Base-by-base conservation (phyloP, 2,888 invertebrate species). In the Xylophagus ater region DNA sequence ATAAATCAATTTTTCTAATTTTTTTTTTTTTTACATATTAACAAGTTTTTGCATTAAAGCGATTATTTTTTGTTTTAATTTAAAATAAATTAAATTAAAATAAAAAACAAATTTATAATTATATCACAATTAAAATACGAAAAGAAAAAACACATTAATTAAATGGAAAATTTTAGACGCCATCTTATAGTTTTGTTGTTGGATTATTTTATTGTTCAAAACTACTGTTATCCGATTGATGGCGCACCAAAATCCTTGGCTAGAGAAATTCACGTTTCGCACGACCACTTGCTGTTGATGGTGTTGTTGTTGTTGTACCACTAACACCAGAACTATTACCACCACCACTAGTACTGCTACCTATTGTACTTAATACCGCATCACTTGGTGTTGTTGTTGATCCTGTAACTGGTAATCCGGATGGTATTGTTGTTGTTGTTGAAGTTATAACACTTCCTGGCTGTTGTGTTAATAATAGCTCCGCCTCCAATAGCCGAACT, bases 191-290 rank as follows among this genome's bases (percentile, higher is more conserved):
- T 30, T 31, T n/a, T 8, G 15, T 9, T 8, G 23, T 12, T 8
- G 12, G 2, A 23, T 18, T 15, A 23, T 21, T 30, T 37, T 49
- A 50, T 40, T 50, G 48, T 41, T 50, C 50, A 38, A 46, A 48
- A 35, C 51, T 57, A 49, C 56, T 60, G 44, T 55, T 57, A 47
- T 62, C 60, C 52, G 62, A 59, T 51, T 58, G 62, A 59, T 64
- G 62, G 46, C 64, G 62, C 53, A 58, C 57, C 48, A 61, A 53
- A 46, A 64, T 62, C 51, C 60, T 63, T 51, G 64, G 65, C 64
- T 65, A 65, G 54, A 65, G 65, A 46, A 65, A 65, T 34, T 65
- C 65, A 28, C 62, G 53, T 37, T 63, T 63, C 4, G 52, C 50
- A 19, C 62, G 54, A 15, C 59, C 54, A 30, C 57, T 33, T 37